A percentile compares a stretch with the other conserved stretches of the same genome.
Evolutionary conservation across 2,888 invertebrate species (phyloP).

Genomic region (Ormia ochracea): DNA sequence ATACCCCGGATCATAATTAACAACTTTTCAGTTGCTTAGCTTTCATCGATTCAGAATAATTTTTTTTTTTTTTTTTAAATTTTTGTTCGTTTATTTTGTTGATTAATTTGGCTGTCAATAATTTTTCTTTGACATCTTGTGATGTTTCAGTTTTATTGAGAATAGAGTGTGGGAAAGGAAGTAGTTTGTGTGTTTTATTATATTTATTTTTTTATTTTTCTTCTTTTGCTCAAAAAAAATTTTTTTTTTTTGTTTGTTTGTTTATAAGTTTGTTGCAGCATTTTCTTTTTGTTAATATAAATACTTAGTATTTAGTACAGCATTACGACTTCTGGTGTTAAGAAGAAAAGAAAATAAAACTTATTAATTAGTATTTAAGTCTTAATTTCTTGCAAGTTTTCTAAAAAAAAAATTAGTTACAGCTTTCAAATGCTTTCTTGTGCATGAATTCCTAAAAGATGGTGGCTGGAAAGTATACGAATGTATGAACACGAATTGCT

Average conservation of each 20-base stretch:
- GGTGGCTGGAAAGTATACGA: too few relatives aligned
- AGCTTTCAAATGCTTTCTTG: too few relatives aligned
- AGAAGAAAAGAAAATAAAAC: neutral
- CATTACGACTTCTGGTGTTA: neutral
- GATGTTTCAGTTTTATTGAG: neutral
- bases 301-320: conserved; percentile 21
- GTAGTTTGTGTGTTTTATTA: conserved; percentile 40
- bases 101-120: neutral
- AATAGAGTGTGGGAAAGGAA: conserved; percentile 58
- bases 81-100: conserved; percentile 1
- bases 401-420: too few relatives aligned
- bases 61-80: conserved; percentile 15
- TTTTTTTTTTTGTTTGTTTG: neutral
- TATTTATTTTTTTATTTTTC: conserved; percentile 40
- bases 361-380: conserved; percentile 31
- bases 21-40: too few relatives aligned
- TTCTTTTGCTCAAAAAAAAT: conserved; percentile 1
- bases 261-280: neutral
- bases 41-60: too few relatives aligned
- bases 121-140: neutral
- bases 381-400: neutral
- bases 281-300: neutral
- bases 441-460: neutral
- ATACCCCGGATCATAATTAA: too few relatives aligned
- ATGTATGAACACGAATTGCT: too few relatives aligned